These are phyloP conservation scores for Phainopepla nitens DNA, from an alignment of 2,113 vertebrate species.

Conservation along the genomic window DNA sequence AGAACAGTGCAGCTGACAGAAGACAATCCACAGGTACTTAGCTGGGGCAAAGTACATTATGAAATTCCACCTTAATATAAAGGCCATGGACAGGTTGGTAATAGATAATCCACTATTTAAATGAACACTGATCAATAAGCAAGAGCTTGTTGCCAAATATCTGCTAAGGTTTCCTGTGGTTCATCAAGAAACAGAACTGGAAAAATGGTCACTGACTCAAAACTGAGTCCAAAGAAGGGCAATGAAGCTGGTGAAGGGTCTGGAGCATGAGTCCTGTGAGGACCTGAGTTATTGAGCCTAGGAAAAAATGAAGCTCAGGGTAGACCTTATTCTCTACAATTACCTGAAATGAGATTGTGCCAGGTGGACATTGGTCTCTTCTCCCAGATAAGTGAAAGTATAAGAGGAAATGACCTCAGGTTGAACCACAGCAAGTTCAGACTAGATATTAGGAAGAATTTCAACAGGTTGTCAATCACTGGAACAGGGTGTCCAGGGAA, in stretches of 20 bases:
- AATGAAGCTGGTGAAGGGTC: not conserved
- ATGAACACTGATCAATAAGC: not conserved
- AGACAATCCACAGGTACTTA: not conserved
- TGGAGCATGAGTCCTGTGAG: not conserved
- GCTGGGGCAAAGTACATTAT: not conserved
- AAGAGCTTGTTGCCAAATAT: not conserved
- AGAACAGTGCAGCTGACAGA: not conserved
- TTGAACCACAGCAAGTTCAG: not conserved
- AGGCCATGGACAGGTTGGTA: not conserved
- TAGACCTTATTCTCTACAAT: not conserved
- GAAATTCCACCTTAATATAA: not conserved
- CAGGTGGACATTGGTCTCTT: not conserved
- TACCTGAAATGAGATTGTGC: not conserved
- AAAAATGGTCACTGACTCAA: not conserved
- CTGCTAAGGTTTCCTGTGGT: not conserved
- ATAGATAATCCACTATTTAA: not conserved
- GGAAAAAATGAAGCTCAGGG: not conserved
- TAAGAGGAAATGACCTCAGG: not conserved
- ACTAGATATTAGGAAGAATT: not conserved
- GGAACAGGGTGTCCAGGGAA: not conserved
- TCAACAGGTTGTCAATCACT: not conserved
- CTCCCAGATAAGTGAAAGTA: not conserved
- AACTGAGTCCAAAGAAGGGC: not conserved
- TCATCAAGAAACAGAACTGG: not conserved
- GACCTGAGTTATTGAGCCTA: not conserved